Percentiles rank a stretch among this genome's conserved stretches.
Evolutionary conservation across 2,888 invertebrate species (phyloP).

Genomic region (Andrena trimmerana): DNA sequence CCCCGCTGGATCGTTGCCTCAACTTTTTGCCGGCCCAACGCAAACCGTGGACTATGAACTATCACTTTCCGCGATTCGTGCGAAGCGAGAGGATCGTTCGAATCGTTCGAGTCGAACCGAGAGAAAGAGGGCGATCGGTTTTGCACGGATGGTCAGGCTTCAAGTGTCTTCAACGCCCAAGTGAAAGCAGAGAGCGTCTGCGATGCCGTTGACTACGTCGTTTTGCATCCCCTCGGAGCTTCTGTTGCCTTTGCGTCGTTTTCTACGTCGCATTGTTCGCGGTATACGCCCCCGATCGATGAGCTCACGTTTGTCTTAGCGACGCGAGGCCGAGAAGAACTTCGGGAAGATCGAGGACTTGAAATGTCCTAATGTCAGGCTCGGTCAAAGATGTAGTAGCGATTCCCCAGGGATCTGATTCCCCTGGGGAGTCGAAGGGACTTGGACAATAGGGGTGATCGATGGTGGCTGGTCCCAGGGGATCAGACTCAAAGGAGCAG

Average conservation of each 20-base stretch:
- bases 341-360: too few species aligned
- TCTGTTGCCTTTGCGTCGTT: conserved; percentile 32
- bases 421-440: too few species aligned
- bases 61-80: conserved; percentile 66
- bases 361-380: too few species aligned
- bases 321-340: too few species aligned
- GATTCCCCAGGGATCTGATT: too few species aligned
- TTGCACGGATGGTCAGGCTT: conserved; percentile 64
- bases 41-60: conserved; percentile 15
- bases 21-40: neutral
- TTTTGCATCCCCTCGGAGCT: conserved; percentile 36
- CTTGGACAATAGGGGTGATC: neutral
- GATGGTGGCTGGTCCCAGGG: neutral
- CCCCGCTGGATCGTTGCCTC: neutral
- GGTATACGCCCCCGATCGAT: neutral
- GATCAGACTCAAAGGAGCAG: conserved; percentile 3
- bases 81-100: conserved; percentile 32
- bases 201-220: conserved; percentile 25
- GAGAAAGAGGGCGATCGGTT: conserved; percentile 49
- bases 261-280: conserved; percentile 37
- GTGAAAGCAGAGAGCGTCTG: conserved; percentile 63
- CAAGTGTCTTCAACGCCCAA: conserved; percentile 43
- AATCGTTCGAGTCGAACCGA: conserved; percentile 47
- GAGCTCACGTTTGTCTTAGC: neutral
- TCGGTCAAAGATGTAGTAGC: too few species aligned